Percentiles rank a stretch among this genome's conserved stretches.
These are phyloP conservation scores for Sternarchorhynchus goeldii DNA, from an alignment of 2,797 vertebrate genomes.

Conservation along the genomic window DNA sequence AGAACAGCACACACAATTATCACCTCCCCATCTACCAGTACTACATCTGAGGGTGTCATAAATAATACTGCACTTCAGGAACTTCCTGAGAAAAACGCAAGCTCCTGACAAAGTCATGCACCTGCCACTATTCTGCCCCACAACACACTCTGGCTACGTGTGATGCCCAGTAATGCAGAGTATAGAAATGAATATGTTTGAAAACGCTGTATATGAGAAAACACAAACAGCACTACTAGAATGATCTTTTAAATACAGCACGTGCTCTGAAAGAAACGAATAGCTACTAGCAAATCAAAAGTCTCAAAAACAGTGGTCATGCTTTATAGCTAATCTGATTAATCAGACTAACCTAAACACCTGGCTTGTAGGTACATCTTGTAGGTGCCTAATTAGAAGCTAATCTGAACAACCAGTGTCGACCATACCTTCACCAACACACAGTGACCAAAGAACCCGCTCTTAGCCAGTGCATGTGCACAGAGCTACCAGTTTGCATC, in stretches of 20 bases:
- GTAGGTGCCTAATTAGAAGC: no score
- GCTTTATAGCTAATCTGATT: no score
- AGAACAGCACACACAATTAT: conserved; percentile 7
- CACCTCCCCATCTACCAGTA: neutral
- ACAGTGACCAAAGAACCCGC: no score
- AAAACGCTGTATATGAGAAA: neutral
- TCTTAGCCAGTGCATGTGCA: no score
- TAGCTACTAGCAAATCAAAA: neutral
- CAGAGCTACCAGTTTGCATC: no score
- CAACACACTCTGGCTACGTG: neutral
- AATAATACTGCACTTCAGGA: conserved; percentile 36
- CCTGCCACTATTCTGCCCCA: neutral
- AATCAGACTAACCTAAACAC: no score
- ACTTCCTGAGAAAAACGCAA: neutral
- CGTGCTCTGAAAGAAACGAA: neutral
- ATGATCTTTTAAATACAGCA: conserved; percentile 1
- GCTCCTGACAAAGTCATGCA: neutral
- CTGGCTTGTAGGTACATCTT: no score
- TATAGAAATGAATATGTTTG: neutral
- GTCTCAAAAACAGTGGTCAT: neutral
- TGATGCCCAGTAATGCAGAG: neutral
- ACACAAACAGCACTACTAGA: neutral
- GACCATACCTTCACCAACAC: no score
- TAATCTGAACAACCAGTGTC: no score
- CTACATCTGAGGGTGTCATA: neutral